These are phyloP conservation scores for Cnemophilus loriae DNA, from an alignment of 2,113 vertebrate species.

Conservation along the genomic window DNA sequence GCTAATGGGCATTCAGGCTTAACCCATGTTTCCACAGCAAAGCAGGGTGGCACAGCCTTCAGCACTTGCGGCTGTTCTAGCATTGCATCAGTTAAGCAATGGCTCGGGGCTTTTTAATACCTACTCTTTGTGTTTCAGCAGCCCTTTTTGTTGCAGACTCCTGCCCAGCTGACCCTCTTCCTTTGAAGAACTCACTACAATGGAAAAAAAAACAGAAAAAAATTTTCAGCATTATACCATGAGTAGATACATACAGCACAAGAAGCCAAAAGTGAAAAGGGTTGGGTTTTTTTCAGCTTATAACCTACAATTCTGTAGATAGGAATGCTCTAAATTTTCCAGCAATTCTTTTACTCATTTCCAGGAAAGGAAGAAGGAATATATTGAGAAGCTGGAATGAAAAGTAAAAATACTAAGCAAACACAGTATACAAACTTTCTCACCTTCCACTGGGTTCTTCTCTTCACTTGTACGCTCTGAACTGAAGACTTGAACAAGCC, in stretches of 20 bases:
- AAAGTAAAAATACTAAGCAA: background rate
- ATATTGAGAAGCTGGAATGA: background rate
- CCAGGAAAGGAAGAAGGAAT: background rate
- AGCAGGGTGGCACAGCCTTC: background rate
- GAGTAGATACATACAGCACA: background rate
- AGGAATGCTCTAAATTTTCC: background rate
- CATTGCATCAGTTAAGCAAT: background rate
- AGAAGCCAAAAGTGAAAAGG: background rate
- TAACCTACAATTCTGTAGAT: background rate
- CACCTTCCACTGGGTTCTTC: background rate
- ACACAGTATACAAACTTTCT: background rate
- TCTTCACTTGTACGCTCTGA: background rate
- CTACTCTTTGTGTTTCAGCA: constrained; percentile 9
- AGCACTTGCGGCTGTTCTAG: background rate
- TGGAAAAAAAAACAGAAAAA: background rate
- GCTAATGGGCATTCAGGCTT: background rate
- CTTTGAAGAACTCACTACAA: background rate
- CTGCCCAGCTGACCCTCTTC: background rate
- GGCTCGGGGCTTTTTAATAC: background rate
- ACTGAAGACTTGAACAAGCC: constrained; percentile 10
- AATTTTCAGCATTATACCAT: background rate
- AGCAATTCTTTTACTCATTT: background rate
- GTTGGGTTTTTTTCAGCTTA: background rate
- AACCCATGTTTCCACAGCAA: background rate
- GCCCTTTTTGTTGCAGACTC: background rate